Evolutionary conservation across 1,140 invertebrate genomes (phyloP).

Genomic region (Polypedilum vanderplanki): DNA sequence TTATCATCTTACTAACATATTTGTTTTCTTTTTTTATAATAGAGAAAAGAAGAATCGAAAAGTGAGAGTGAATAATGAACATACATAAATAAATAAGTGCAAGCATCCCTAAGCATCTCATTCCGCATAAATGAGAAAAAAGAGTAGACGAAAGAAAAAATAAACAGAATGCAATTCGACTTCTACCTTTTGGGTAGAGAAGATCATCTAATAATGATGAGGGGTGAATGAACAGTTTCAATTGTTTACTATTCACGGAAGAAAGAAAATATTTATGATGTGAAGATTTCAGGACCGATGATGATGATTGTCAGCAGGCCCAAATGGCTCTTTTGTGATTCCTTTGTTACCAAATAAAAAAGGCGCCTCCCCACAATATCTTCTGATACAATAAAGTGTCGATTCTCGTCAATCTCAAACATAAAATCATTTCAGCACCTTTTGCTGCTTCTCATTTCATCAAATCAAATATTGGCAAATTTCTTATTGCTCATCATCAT

Average conservation of each 20-base stretch:
- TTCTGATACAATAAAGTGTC: background rate
- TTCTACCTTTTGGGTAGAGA: background rate
- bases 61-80: background rate
- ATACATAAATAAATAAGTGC: background rate
- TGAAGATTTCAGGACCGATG: background rate
- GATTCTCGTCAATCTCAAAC: background rate
- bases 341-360: background rate
- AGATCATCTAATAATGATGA: background rate
- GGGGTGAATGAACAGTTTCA: conserved; percentile 16
- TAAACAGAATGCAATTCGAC: conserved; percentile 21
- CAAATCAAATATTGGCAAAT: background rate
- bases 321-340: conserved; percentile 3
- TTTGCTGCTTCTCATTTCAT: background rate
- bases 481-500: background rate
- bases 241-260: background rate
- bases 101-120: conserved; percentile 2
- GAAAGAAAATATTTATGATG: conserved; percentile 13
- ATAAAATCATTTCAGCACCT: background rate
- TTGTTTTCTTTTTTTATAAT: too few species aligned
- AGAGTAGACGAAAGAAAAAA: background rate
- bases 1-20: too few species aligned
- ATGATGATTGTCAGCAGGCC: background rate
- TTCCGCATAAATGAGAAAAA: background rate
- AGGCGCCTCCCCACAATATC: background rate
- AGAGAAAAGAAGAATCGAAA: background rate